Percentiles rank a stretch among this genome's conserved stretches.
Evolutionary conservation across 1,140 invertebrate species (phyloP).

Genomic region (Diorhabda carinulata): DNA sequence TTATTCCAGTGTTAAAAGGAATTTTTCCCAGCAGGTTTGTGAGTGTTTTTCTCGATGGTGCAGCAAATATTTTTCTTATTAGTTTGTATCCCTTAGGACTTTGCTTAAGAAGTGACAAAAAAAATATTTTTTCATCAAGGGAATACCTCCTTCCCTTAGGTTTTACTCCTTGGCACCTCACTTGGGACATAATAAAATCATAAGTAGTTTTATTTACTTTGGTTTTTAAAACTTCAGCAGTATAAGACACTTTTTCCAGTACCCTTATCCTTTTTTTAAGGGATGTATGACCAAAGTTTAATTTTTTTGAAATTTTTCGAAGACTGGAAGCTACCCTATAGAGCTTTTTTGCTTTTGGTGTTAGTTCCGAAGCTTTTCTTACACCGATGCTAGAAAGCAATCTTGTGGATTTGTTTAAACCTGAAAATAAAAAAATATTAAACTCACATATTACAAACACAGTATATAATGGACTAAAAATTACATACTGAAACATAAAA

Average conservation of each 20-base stretch:
- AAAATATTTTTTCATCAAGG: slow-evolving; percentile 34
- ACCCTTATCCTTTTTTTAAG: background rate
- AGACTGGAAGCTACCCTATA: slow-evolving; percentile 7
- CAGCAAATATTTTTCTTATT: slow-evolving; percentile 27
- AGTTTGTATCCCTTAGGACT: slow-evolving; percentile 36
- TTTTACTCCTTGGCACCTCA: slow-evolving; percentile 14
- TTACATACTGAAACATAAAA: too few species aligned
- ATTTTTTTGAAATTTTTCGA: background rate
- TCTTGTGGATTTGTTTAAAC: background rate
- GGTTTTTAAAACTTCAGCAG: background rate
- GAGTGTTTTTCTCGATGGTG: slow-evolving; percentile 31
- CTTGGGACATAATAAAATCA: slow-evolving; percentile 24
- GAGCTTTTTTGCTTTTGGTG: slow-evolving; percentile 3
- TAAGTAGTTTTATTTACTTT: slow-evolving; percentile 21
- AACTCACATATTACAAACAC: too few species aligned
- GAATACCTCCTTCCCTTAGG: slow-evolving; percentile 29
- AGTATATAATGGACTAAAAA: too few species aligned
- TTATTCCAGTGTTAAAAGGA: slow-evolving; percentile 35
- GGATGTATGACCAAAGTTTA: background rate
- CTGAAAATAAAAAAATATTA: slow-evolving; percentile 7
- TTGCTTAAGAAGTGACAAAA: slow-evolving; percentile 33
- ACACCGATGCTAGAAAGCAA: background rate
- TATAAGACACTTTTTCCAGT: background rate
- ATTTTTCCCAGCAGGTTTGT: slow-evolving; percentile 30
- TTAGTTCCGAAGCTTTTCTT: slow-evolving; percentile 4